phyloP scores from a whole-genome alignment of 1,140 invertebrate genomes.

The Drosophila cardini region DNA sequence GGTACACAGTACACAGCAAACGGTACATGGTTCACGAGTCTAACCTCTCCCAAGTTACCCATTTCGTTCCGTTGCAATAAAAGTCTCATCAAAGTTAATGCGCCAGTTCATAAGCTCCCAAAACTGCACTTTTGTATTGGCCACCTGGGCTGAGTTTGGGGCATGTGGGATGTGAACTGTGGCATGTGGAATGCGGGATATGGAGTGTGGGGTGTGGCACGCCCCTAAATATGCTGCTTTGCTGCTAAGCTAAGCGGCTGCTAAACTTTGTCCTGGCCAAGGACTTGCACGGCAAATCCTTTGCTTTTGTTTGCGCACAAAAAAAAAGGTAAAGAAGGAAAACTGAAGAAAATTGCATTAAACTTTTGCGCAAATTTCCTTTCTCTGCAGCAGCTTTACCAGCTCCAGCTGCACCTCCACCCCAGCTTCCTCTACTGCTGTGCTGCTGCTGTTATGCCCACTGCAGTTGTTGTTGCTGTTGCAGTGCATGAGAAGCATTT shows the following conservation, averaged over 20 bases:
- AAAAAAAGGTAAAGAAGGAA: too few relatives aligned
- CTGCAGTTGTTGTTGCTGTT: conserved; percentile 7
- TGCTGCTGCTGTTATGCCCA: background rate
- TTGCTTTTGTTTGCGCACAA: conserved; percentile 37
- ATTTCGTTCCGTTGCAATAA: conserved; percentile 51
- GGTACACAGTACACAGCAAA: background rate
- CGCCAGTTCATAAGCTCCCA: conserved; percentile 68
- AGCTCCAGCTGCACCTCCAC: too few relatives aligned
- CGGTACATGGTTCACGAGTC: conserved; percentile 1
- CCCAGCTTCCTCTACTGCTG: background rate
- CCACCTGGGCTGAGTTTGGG: conserved; percentile 39
- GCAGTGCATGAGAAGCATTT: conserved; percentile 25
- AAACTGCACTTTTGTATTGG: conserved; percentile 75
- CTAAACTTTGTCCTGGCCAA: conserved; percentile 52
- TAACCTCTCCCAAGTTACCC: conserved; percentile 29
- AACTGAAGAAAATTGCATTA: conserved; percentile 64
- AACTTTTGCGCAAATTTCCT: conserved; percentile 67
- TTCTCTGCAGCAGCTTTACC: background rate
- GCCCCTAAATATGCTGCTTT: conserved; percentile 30
- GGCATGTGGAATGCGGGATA: conserved; percentile 25
- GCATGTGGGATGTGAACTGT: conserved; percentile 32
- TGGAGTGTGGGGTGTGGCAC: conserved; percentile 37
- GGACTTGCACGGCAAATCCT: conserved; percentile 30
- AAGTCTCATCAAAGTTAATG: conserved; percentile 71
- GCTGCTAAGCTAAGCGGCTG: conserved; percentile 36